Conservation (phyloP, 2,113 vertebrate genomes). For the Pollimyrus isidori region DNA sequence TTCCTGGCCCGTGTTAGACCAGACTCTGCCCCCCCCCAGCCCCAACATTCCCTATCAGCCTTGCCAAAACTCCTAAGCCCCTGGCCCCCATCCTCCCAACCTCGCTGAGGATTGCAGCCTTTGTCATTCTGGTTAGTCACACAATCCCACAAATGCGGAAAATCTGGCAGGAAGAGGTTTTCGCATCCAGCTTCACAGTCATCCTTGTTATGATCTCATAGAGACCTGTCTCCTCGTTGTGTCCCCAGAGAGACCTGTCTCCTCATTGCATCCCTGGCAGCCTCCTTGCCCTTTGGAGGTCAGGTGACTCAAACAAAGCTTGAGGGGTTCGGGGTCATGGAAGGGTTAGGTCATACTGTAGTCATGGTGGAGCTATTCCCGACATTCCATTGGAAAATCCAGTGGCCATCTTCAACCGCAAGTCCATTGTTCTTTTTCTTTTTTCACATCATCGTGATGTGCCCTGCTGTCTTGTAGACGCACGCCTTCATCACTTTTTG, state of each 20-base stretch:
- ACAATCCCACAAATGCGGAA: not conserved
- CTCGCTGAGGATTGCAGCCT: not conserved
- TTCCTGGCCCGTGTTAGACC: not conserved
- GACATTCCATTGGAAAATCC: not conserved
- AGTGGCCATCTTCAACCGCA: not conserved
- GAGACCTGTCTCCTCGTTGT: no score
- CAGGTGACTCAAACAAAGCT: not conserved
- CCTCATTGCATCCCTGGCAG: not conserved
- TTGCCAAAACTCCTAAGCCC: not conserved
- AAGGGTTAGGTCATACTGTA: not conserved
- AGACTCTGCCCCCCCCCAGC: not conserved
- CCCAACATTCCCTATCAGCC: not conserved
- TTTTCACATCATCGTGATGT: not conserved
- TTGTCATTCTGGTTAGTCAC: not conserved
- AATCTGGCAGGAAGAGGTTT: not conserved
- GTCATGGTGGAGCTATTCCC: not conserved
- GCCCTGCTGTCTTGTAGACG: not conserved
- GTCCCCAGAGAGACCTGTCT: not conserved
- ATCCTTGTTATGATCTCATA: not conserved
- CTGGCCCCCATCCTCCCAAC: not conserved
- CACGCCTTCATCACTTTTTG: not conserved
- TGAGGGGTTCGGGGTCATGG: not conserved
- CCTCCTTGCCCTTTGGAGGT: conserved; percentile 1
- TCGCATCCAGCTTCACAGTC: not conserved
- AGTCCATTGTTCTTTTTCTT: not conserved